Conservation (phyloP, 2,888 invertebrate species). For the Ophion ventricosus region DNA sequence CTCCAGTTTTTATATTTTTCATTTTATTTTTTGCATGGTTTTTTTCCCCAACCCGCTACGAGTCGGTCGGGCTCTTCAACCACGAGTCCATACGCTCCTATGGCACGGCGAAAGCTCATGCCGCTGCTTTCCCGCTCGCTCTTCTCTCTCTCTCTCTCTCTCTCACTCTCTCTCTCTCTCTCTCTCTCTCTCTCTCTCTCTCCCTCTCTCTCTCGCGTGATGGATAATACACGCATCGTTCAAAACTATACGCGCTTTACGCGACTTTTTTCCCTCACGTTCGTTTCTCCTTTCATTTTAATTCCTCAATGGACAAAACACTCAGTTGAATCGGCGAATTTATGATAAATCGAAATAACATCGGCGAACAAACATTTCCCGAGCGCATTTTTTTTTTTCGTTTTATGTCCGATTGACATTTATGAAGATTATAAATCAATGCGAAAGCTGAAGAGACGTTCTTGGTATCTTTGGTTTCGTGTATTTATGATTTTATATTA, state of each 20-base stretch:
- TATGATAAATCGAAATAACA: conserved; percentile 5
- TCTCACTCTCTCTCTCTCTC: background rate
- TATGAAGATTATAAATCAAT: no score
- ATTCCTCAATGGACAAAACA: background rate
- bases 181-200: conserved; percentile 32
- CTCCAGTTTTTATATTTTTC: conserved; percentile 47
- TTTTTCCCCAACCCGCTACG: conserved; percentile 10
- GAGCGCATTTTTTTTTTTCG: no score
- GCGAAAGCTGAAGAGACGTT: no score
- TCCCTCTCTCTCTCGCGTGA: conserved; percentile 65
- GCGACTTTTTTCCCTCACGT: conserved; percentile 13
- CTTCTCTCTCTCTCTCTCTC: background rate
- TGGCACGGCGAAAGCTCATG: background rate
- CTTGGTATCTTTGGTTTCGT: no score
- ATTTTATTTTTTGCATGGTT: conserved; percentile 34
- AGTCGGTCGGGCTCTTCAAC: conserved; percentile 42
- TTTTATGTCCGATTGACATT: no score
- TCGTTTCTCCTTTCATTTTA: conserved; percentile 14
- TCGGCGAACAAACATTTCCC: background rate
- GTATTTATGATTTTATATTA: no score
- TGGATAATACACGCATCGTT: conserved; percentile 49
- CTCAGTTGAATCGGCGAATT: conserved; percentile 19
- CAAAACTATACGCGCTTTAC: conserved; percentile 32
- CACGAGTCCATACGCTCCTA: conserved; percentile 7
- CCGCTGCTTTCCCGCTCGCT: conserved; percentile 29